Percentiles rank a stretch among this genome's conserved stretches.
Conservation (phyloP, 2,888 invertebrate species). For the Adelognathus sp. region DNA sequence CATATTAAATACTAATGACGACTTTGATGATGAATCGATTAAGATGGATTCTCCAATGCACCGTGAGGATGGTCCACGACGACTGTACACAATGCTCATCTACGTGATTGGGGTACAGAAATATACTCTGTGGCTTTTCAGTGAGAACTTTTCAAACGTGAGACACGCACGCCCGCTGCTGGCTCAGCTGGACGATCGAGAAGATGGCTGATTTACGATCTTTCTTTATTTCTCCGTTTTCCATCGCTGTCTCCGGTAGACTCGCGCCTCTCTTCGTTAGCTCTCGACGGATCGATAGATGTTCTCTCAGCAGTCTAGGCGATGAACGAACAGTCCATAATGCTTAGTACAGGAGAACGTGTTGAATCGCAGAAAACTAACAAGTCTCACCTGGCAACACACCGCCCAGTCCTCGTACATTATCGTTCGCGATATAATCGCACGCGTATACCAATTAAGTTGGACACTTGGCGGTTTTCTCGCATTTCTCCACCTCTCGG, state of each 20-base stretch:
- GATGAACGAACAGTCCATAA: not conserved
- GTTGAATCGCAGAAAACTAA: not conserved
- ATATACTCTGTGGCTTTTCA: conserved; percentile 51
- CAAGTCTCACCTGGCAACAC: conserved; percentile 45
- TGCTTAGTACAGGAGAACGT: too few species aligned
- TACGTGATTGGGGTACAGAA: conserved; percentile 46
- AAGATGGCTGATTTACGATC: conserved; percentile 55
- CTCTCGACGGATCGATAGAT: conserved; percentile 44
- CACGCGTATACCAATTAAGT: conserved; percentile 72
- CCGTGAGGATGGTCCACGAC: conserved; percentile 13
- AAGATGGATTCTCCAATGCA: conserved; percentile 42
- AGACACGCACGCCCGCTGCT: conserved; percentile 54
- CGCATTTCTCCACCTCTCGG: conserved; percentile 6
- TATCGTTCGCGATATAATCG: conserved; percentile 69
- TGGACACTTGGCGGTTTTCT: conserved; percentile 61
- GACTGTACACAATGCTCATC: conserved; percentile 27
- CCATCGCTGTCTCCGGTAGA: conserved; percentile 10
- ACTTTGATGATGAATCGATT: conserved; percentile 56
- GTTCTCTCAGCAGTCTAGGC: conserved; percentile 1
- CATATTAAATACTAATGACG: conserved; percentile 52
- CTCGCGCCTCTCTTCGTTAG: conserved; percentile 21
- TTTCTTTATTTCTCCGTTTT: conserved; percentile 25
- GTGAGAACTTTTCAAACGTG: conserved; percentile 49
- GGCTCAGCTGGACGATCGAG: conserved; percentile 20
- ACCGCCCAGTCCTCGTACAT: conserved; percentile 64